Conservation (phyloP, 2,113 vertebrate genomes). For the Corvus cornix region DNA sequence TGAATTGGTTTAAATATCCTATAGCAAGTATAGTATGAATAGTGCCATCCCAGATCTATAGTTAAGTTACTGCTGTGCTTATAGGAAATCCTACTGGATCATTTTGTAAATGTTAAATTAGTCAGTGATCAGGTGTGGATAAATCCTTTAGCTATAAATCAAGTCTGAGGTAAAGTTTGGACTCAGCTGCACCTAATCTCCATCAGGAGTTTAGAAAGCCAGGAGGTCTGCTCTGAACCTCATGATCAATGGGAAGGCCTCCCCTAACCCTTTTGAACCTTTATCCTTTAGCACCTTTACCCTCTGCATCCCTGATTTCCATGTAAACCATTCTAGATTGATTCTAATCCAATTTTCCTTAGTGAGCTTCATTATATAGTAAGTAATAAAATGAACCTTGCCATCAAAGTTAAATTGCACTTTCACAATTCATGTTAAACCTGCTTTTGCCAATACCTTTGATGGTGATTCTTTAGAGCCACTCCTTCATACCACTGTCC, state of each 20-base stretch:
- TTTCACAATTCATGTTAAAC: not conserved
- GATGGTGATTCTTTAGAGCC: not conserved
- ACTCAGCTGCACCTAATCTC: not conserved
- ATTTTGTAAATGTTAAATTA: not conserved
- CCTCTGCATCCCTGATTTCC: fast-evolving
- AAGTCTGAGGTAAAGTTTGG: not conserved
- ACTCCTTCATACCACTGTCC: not conserved
- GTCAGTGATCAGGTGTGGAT: not conserved
- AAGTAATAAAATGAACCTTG: not conserved
- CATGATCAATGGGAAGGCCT: not conserved
- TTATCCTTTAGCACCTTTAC: not conserved
- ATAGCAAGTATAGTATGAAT: not conserved
- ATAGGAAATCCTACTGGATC: not conserved
- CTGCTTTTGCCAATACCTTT: not conserved
- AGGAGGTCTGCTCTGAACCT: not conserved
- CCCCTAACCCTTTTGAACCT: not conserved
- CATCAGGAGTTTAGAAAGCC: not conserved
- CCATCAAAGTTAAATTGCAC: not conserved
- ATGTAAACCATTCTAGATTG: not conserved
- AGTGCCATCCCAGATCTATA: not conserved
- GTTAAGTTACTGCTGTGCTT: not conserved
- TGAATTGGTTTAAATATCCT: not conserved
- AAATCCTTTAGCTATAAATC: not conserved
- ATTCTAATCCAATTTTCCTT: not conserved
- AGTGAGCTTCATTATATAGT: not conserved